Base-by-base conservation (phyloP, 2,888 invertebrate species). In the Diarsia dahlii region DNA sequence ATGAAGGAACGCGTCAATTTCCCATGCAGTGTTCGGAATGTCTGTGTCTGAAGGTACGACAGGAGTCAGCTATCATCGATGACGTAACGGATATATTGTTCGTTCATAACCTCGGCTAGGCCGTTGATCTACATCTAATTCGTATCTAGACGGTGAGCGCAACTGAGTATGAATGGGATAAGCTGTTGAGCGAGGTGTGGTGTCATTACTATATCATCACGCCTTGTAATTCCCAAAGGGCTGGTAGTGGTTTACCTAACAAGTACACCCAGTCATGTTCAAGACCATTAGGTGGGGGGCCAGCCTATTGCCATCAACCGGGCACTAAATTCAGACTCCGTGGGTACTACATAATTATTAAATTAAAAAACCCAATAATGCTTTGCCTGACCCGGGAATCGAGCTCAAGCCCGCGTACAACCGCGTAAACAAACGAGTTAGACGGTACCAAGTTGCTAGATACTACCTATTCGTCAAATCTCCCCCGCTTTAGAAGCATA, bases 51-150 rank as follows among this genome's bases (percentile, higher is more conserved):
- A 67, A 78, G 69, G 75, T 77, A 74, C 56, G 50, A 64, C 73
- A 65, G 83, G 73, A 75, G 76, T 77, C 71, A 54, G 79, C 75
- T 79, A 73, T 74, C 71, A 76, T 67, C 68, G 87, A 77, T 87
- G 88, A 87, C 85, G 87, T 84, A 81, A 88, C 72, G 77, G 78
- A 84, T 87, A 88, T 88, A 90, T 91, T 86, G 88, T 87, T 86
- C 86, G 87, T 87, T 86, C 88, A 87, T 89, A 90, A 88, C 91
- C 91, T 90, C 91, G 87, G 87, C 82, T 85, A 90, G 92, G 90
- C 88, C 91, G 87, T 90, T 91, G 91, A 90, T 91, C 91, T 91
- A 90, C 88, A 91, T 91, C 89, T 89, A 89, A 89, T 88, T 89
- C 87, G 87, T 88, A 87, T 83, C 88, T 86, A 87, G 88, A 84